phyloP scores from a whole-genome alignment of 2,113 vertebrate species.

The Halcyon senegalensis region DNA sequence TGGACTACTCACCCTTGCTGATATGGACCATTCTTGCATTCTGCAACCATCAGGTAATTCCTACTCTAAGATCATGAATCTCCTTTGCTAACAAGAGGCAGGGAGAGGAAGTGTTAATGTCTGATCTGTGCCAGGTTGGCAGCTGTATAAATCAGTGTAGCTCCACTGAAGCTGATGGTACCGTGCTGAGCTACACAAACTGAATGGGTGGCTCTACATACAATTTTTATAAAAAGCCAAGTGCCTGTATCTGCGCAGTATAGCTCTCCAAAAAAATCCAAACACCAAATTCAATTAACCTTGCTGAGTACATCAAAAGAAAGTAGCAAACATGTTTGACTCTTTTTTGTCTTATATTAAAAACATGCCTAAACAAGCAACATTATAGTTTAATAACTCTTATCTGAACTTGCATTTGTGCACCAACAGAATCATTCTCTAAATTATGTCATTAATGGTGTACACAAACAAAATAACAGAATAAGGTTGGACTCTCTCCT shows the following conservation, averaged over 20 bases:
- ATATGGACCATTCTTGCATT: neutral
- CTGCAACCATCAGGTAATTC: neutral
- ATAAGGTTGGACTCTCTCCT: neutral
- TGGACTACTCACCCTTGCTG: neutral
- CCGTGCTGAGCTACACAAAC: neutral
- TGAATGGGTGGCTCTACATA: neutral
- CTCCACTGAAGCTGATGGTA: neutral
- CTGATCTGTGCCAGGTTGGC: neutral
- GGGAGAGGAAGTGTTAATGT: neutral
- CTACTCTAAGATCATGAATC: neutral
- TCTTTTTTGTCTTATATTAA: neutral
- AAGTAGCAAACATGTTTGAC: neutral
- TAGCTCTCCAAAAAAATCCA: neutral
- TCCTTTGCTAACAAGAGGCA: neutral
- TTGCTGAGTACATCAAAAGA: neutral
- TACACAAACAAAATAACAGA: neutral
- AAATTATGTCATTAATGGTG: neutral
- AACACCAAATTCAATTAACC: neutral
- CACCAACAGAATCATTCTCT: neutral
- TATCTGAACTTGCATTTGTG: neutral
- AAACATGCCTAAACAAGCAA: neutral
- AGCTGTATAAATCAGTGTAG: neutral
- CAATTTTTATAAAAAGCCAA: neutral
- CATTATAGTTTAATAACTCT: neutral
- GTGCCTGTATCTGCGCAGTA: neutral